Conservation (phyloP, 1,140 invertebrate species). For the Drosophila sp. region DNA sequence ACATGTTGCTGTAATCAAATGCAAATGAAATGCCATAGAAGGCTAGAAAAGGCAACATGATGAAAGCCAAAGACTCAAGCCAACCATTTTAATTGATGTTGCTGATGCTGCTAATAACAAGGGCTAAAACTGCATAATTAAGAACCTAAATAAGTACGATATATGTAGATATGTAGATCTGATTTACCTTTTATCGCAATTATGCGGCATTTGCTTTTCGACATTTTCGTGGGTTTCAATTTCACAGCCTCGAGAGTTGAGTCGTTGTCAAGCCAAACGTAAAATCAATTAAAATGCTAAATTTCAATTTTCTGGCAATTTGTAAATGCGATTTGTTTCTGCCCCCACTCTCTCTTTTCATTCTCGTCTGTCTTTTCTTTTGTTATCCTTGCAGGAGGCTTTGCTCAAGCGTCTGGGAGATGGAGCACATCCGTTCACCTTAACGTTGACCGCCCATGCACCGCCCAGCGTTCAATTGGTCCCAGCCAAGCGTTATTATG, state of each 20-base stretch:
- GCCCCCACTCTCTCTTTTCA: not conserved
- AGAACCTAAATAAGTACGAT: constrained; percentile 44
- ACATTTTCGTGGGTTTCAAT: constrained; percentile 1
- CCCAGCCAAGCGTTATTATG: constrained; percentile 94
- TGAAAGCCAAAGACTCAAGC: constrained; percentile 24
- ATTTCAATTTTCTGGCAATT: constrained; percentile 19
- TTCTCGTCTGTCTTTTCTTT: constrained; percentile 2
- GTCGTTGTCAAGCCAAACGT: not conserved
- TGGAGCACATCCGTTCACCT: constrained; percentile 91
- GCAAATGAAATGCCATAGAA: constrained; percentile 60
- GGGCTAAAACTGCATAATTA: constrained; percentile 44
- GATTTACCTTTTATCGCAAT: not conserved
- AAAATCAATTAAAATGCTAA: constrained; percentile 60
- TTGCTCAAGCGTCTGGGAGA: constrained; percentile 90
- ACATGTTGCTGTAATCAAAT: constrained; percentile 46
- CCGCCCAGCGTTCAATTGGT: constrained; percentile 95
- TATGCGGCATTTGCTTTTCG: constrained; percentile 14
- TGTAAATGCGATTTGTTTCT: constrained; percentile 9
- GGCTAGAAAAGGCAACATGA: constrained; percentile 20
- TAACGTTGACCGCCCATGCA: constrained; percentile 90
- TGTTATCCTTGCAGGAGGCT: constrained; percentile 86
- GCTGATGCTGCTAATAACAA: constrained; percentile 12
- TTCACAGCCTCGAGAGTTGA: not conserved
- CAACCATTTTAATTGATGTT: constrained; percentile 28
- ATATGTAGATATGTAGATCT: not conserved